These are phyloP conservation scores for Rugalucina vietnamica DNA, from an alignment of 2,888 invertebrate species.

Conservation along the genomic window DNA sequence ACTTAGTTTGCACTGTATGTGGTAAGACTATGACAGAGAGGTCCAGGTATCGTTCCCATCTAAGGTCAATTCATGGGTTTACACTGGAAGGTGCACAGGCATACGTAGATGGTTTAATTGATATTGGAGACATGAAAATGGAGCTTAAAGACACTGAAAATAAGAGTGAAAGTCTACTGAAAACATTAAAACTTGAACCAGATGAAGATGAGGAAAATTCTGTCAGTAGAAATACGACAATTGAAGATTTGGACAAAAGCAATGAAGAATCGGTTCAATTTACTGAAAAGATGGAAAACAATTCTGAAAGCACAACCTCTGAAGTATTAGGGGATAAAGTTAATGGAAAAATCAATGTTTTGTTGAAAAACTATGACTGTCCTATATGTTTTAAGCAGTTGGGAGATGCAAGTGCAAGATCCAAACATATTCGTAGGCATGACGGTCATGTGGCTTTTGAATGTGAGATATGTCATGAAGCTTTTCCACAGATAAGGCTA, in stretches of 20 bases:
- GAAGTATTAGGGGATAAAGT: too few relatives aligned
- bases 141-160: neutral
- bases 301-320: too few relatives aligned
- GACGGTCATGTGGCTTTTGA: constrained; percentile 54
- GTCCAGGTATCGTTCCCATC: constrained; percentile 55
- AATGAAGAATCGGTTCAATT: too few relatives aligned
- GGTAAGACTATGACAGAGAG: constrained; percentile 48
- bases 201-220: too few relatives aligned
- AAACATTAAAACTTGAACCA: too few relatives aligned
- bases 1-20: constrained; percentile 44
- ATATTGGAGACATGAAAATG: neutral
- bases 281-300: too few relatives aligned
- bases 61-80: constrained; percentile 45
- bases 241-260: too few relatives aligned
- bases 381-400: constrained; percentile 57
- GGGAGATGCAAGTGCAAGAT: constrained; percentile 60
- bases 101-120: neutral
- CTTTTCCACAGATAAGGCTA: constrained; percentile 49
- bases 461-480: constrained; percentile 50
- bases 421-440: constrained; percentile 60
- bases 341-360: neutral
- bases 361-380: constrained; percentile 47
- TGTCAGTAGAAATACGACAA: too few relatives aligned
- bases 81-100: constrained; percentile 27
- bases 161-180: too few relatives aligned